Conservation (phyloP, 1,140 invertebrate species). For the Melanaphis sacchari region DNA sequence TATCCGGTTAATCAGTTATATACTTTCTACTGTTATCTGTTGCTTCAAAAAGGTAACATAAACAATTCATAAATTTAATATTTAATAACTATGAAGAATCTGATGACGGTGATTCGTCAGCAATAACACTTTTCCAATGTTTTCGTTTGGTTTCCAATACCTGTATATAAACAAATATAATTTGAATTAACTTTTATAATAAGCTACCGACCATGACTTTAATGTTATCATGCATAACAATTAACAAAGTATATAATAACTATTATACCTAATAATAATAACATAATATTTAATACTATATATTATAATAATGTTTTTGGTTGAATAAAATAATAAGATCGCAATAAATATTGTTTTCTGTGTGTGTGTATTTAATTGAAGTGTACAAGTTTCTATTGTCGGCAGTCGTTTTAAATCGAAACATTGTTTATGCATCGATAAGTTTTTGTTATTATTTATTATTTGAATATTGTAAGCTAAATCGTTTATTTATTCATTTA, state of each 20-base stretch:
- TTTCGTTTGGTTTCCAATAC: conserved; percentile 49
- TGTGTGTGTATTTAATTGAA: neutral
- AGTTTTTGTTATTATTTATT: neutral
- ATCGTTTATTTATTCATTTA: neutral
- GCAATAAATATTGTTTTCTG: no score
- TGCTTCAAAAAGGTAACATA: neutral
- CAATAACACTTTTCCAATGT: conserved; percentile 52
- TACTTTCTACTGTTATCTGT: neutral
- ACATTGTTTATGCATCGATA: neutral
- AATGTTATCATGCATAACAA: neutral
- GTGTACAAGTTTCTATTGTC: neutral
- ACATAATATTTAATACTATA: neutral
- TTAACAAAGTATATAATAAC: neutral
- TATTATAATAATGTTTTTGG: neutral
- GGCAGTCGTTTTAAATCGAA: neutral
- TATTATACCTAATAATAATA: neutral
- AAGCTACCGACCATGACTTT: neutral
- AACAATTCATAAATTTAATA: neutral
- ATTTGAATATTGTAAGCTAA: neutral
- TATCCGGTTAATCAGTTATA: neutral
- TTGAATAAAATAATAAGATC: neutral
- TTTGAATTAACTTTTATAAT: neutral
- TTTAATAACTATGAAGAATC: conserved; percentile 44
- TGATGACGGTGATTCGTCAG: conserved; percentile 48
- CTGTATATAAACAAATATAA: neutral